These are phyloP conservation scores for Antigone vipio DNA, from an alignment of 2,113 vertebrate genomes.

Conservation along the genomic window DNA sequence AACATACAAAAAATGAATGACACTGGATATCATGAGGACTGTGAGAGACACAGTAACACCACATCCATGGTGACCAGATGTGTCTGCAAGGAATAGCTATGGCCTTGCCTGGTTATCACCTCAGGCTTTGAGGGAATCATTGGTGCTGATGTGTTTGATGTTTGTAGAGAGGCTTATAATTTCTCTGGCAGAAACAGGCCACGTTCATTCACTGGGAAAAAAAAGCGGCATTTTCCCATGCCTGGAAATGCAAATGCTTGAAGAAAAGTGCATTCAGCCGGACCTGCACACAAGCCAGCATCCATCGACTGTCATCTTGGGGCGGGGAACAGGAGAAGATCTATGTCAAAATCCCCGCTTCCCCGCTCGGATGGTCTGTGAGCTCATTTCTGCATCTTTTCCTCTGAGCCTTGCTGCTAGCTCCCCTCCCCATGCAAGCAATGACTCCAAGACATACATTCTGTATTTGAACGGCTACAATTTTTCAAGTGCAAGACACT, in stretches of 20 bases:
- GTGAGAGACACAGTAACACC: neutral
- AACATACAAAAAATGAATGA: neutral
- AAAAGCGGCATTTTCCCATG: neutral
- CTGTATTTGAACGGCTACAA: neutral
- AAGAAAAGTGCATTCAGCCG: neutral
- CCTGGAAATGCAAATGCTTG: neutral
- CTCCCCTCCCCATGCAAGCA: neutral
- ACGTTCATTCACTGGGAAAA: neutral
- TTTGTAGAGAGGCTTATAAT: neutral
- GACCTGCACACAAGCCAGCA: neutral
- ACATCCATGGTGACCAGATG: neutral
- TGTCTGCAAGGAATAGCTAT: neutral
- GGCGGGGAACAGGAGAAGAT: neutral
- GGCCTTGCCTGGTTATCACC: neutral
- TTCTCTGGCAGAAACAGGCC: constrained; percentile 21
- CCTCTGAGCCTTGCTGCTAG: neutral
- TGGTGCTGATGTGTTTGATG: neutral
- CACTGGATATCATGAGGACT: neutral
- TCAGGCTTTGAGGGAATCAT: neutral
- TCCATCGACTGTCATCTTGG: neutral
- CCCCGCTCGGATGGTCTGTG: neutral
- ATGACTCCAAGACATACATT: neutral
- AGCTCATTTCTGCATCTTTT: neutral
- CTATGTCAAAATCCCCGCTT: neutral
- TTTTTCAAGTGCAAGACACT: neutral